These are phyloP conservation scores for Sardina pilchardus DNA, from an alignment of 2,113 vertebrate species.

Conservation along the genomic window DNA sequence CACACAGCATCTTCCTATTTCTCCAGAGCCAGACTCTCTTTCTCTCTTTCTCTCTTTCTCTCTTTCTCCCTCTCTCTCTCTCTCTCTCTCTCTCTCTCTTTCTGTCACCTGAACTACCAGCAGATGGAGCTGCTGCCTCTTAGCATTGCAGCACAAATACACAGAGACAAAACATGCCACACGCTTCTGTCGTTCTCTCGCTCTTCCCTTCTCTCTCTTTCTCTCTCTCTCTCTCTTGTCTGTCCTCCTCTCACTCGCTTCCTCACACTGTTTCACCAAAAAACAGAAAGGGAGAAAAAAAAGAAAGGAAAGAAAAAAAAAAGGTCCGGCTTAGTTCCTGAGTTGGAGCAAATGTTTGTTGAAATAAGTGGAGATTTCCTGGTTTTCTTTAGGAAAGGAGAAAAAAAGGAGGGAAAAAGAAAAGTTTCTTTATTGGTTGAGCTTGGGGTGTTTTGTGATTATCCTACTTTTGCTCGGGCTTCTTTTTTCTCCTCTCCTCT, in stretches of 20 bases:
- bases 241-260: conserved; percentile 15
- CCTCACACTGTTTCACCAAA: conserved; percentile 26
- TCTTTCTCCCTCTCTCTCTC: neutral
- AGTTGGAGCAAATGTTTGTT: conserved; percentile 84
- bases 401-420: conserved; percentile 45
- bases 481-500: conserved; percentile 31
- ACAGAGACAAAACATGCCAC: conserved; percentile 35
- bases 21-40: neutral
- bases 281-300: conserved; percentile 16
- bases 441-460: conserved; percentile 60
- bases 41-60: neutral
- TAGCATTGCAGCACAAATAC: conserved; percentile 37
- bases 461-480: conserved; percentile 47
- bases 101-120: conserved; percentile 55
- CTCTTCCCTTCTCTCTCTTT: no score
- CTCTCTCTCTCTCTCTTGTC: conserved; percentile 6
- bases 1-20: neutral
- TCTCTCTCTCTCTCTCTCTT: conserved; percentile 18
- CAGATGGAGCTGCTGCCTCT: conserved; percentile 76
- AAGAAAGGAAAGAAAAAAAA: conserved; percentile 51
- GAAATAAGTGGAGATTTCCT: conserved; percentile 93
- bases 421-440: conserved; percentile 63
- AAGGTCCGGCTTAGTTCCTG: conserved; percentile 70
- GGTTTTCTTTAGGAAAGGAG: conserved; percentile 54
- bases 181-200: neutral